Evolutionary conservation across 2,113 vertebrate species (phyloP).

Genomic region (Pomatostomus ruficeps): DNA sequence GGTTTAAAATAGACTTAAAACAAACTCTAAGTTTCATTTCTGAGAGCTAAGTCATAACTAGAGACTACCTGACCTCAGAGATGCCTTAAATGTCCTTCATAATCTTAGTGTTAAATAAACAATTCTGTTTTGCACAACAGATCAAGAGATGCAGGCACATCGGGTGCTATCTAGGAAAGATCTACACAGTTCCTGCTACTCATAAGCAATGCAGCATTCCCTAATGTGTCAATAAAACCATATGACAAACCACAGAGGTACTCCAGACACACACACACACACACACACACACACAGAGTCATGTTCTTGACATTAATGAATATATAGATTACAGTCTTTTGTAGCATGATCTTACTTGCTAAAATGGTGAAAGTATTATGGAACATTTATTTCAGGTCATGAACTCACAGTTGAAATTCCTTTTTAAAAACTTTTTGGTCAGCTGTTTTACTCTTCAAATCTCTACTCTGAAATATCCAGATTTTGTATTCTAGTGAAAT

Average conservation of each 20-base stretch:
- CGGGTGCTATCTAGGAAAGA: background rate
- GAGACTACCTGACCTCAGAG: background rate
- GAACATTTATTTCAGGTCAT: background rate
- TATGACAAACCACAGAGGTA: background rate
- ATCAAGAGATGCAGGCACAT: background rate
- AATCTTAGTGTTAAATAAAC: background rate
- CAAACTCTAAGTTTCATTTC: background rate
- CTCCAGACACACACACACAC: background rate
- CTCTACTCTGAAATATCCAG: background rate
- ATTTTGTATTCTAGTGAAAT: background rate
- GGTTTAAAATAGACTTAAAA: background rate
- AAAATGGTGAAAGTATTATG: background rate
- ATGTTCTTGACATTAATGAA: conserved; percentile 15
- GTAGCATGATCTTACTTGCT: background rate
- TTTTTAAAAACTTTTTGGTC: background rate
- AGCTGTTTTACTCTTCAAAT: background rate
- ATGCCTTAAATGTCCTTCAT: background rate
- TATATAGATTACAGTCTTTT: background rate
- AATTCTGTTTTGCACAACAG: background rate
- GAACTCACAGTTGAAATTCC: background rate
- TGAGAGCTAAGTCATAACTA: background rate
- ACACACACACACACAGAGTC: background rate
- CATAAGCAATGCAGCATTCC: background rate
- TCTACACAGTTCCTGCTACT: background rate
- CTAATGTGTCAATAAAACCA: background rate